phyloP scores from a whole-genome alignment of 1,140 invertebrate genomes.

The Diuraphis noxia region DNA sequence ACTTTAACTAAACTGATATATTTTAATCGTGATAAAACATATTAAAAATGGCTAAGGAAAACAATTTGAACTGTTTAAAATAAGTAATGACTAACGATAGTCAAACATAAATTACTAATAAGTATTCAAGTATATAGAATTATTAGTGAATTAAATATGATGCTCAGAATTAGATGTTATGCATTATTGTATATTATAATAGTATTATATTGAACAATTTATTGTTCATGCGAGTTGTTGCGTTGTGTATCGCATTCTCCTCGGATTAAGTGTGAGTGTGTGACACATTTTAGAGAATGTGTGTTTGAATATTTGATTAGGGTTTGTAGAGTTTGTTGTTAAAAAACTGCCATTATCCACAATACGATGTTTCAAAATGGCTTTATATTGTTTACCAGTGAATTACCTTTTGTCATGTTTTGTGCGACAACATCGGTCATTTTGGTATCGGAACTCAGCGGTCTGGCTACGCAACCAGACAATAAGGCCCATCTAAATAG shows the following conservation, averaged over 20 bases:
- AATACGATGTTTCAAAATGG: not conserved
- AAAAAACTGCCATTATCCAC: not conserved
- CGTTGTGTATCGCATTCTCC: not conserved
- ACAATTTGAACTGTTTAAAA: not conserved
- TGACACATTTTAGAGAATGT: not conserved
- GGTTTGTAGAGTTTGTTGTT: not conserved
- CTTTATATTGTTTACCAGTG: conserved; percentile 3
- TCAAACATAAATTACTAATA: not conserved
- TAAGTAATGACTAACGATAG: not conserved
- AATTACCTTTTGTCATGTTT: conserved; percentile 45
- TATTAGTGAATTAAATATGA: not conserved
- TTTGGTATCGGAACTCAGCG: conserved; percentile 6
- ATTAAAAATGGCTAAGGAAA: too few relatives aligned
- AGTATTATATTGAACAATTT: not conserved
- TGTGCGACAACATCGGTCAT: not conserved
- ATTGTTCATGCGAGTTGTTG: not conserved
- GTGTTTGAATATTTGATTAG: conserved; percentile 13
- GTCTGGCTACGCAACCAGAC: conserved; percentile 43
- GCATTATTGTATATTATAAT: too few relatives aligned
- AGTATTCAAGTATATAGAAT: not conserved
- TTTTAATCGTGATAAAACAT: too few relatives aligned
- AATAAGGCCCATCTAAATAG: conserved; percentile 46
- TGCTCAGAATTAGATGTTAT: not conserved
- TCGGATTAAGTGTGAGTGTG: conserved; percentile 1
- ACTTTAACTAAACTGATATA: not conserved